Evolutionary conservation across 2,888 invertebrate species (phyloP), one percentile per base, ranked within the genome.

Genomic region (Tinea pellionella): DNA sequence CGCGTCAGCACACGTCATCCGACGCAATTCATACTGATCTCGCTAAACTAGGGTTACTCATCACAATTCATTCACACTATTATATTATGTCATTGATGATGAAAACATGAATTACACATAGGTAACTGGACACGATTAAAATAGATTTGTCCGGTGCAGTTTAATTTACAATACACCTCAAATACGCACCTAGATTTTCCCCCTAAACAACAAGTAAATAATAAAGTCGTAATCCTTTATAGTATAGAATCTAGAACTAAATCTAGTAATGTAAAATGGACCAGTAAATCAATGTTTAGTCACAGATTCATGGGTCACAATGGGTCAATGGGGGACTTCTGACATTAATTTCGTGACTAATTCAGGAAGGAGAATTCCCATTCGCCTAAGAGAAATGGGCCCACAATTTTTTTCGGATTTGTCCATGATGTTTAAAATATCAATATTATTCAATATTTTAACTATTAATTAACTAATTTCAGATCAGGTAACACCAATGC

Each of bases 1-100:
- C 70, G 73, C 82, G 84, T 85, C 80, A 80, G 63, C 63, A 61
- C 71, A 71, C 85, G 83, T 85, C 84, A 84, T 75, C 65, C 69
- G 67, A 72, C 70, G 70, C 71, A 68, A 69, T 70, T 76, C 70
- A 65, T 67, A 69, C 72, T 67, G 74, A 29, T 62, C 61, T 58
- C 63, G 43, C 30, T 51, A 61, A 59, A 68, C 68, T 69, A 70
- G 69, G 68, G 72, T 74, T 74, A 77, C 76, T 79, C 78, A 78
- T 74, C 68, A 64, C 69, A 75, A 72, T 75, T 53, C 75, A 73
- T 71, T 70, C 69, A 69, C 64, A 68, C 73, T 75, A 78, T 77
- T 74, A 68, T 67, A 67, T 65, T 73, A 73, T 73, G 57, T 57
- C 57, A 57, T 13, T 57, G 57, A 57, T 57, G 53, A 53, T 53